phyloP scores from a whole-genome alignment of 2,113 vertebrate species.

The Tyto alba region DNA sequence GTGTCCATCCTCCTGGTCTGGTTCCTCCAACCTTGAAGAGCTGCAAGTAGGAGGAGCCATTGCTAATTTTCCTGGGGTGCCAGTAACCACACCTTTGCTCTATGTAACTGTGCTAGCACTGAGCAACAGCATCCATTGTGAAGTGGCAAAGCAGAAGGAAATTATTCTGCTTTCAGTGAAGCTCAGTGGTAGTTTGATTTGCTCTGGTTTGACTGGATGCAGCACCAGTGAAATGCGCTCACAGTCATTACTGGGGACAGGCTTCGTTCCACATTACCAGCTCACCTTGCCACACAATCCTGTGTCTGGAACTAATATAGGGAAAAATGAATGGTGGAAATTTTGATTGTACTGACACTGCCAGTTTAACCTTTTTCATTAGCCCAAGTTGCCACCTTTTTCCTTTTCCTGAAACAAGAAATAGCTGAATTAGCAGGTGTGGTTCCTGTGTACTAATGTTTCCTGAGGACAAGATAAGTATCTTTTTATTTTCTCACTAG shows the following conservation, averaged over 20 bases:
- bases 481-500: neutral
- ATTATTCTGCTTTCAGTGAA: neutral
- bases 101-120: neutral
- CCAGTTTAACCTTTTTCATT: neutral
- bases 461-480: neutral
- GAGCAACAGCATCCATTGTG: neutral
- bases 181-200: neutral
- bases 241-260: neutral
- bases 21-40: neutral
- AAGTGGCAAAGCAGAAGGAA: neutral
- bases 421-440: neutral
- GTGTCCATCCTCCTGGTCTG: neutral
- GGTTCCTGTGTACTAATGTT: neutral
- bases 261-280: neutral
- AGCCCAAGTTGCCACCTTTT: neutral
- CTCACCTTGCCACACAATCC: neutral
- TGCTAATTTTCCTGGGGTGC: neutral
- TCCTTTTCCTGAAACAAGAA: neutral
- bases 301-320: neutral
- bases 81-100: neutral
- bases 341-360: neutral
- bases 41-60: neutral
- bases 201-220: neutral
- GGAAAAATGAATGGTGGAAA: neutral
- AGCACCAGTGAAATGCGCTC: neutral